These are phyloP conservation scores for Ericerus pela DNA, from an alignment of 1,140 invertebrate species.

Conservation along the genomic window DNA sequence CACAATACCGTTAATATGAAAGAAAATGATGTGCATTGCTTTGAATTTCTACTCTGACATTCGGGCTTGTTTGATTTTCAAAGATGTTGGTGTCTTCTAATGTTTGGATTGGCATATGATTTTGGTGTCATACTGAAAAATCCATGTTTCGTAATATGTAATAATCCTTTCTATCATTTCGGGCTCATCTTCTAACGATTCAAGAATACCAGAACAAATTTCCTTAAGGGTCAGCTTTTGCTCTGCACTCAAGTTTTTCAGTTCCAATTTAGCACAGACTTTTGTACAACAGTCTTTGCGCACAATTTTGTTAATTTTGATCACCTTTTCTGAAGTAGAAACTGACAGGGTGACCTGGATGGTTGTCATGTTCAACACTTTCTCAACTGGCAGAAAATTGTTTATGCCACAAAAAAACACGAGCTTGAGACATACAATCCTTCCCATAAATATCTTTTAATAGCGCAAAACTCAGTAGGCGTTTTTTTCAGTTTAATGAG, in stretches of 20 bases:
- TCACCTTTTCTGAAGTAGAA: slow-evolving; percentile 25
- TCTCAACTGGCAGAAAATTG: slow-evolving; percentile 14
- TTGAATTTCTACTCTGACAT: slow-evolving; percentile 21
- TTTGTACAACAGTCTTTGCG: slow-evolving; percentile 21
- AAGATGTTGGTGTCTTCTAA: slow-evolving; percentile 17
- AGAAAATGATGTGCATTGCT: slow-evolving; percentile 25
- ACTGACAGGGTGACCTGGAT: slow-evolving; percentile 22
- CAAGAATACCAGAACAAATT: slow-evolving; percentile 16
- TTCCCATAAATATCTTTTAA: background rate
- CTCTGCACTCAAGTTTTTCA: slow-evolving; percentile 15
- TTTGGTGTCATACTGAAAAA: slow-evolving; percentile 17
- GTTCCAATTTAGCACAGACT: slow-evolving; percentile 17
- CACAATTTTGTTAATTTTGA: slow-evolving; percentile 25
- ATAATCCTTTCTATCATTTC: slow-evolving; percentile 18
- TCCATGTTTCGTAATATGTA: slow-evolving; percentile 18
- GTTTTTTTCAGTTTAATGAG: slow-evolving; percentile 11
- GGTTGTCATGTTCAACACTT: slow-evolving; percentile 18
- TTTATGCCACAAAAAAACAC: slow-evolving; percentile 17
- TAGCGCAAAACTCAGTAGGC: background rate
- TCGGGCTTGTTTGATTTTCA: slow-evolving; percentile 20
- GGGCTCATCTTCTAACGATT: slow-evolving; percentile 15
- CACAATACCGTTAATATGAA: slow-evolving; percentile 24
- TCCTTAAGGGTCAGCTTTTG: slow-evolving; percentile 15
- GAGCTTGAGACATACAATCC: background rate
- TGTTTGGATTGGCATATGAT: slow-evolving; percentile 17